These are phyloP conservation scores for Amiota mariae DNA, from an alignment of 2,888 invertebrate genomes.

Conservation along the genomic window DNA sequence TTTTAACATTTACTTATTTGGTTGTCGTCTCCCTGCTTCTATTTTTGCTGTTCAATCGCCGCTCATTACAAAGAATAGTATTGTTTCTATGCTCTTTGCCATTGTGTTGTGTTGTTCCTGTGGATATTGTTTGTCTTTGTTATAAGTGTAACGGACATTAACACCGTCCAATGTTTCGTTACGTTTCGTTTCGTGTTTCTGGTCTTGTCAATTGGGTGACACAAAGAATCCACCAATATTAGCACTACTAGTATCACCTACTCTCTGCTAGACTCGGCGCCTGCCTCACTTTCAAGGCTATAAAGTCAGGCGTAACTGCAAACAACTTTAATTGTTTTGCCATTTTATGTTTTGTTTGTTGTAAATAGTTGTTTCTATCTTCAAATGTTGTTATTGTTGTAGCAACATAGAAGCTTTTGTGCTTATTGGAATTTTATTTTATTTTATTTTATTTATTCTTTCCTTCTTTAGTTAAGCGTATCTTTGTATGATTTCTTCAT, in stretches of 20 bases:
- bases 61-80: constrained; percentile 23
- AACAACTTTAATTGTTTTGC: background rate
- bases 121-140: background rate
- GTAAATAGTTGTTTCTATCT: no score
- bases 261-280: no score
- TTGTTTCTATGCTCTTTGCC: background rate
- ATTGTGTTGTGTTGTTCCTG: background rate
- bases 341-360: constrained; percentile 2
- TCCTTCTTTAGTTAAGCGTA: no score
- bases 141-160: constrained; percentile 22
- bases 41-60: background rate
- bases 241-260: no score
- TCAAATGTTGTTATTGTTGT: no score
- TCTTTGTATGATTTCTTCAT: background rate
- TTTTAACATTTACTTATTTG: background rate
- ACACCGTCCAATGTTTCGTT: background rate
- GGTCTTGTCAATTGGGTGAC: background rate
- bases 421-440: no score
- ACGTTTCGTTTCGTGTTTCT: background rate
- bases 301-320: background rate
- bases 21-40: background rate
- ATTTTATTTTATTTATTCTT: no score
- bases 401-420: no score
- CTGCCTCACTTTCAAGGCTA: background rate
- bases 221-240: no score